Percentiles rank a stretch among this genome's conserved stretches.
These are phyloP conservation scores for Subacronicta megacephala DNA, from an alignment of 2,888 invertebrate genomes.

Conservation along the genomic window DNA sequence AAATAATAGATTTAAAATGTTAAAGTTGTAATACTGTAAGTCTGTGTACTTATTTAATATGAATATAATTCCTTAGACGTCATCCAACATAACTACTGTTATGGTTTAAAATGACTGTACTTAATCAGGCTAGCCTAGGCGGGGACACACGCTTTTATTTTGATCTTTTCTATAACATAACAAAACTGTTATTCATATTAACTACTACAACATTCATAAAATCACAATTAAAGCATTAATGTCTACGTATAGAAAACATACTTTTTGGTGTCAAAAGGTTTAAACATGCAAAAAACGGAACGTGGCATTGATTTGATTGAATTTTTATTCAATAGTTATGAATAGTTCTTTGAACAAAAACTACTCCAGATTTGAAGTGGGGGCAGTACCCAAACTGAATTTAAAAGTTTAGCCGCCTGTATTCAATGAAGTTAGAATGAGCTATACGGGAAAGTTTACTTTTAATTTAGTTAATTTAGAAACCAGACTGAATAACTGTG, in stretches of 20 bases:
- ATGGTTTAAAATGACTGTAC: no score
- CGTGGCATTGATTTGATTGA: slow-evolving; percentile 2
- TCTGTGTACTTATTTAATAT: no score
- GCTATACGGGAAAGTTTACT: slow-evolving; percentile 20
- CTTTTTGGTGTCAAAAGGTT: slow-evolving; percentile 8
- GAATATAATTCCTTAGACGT: no score
- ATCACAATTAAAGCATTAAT: slow-evolving; percentile 12
- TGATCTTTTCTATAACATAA: not conserved
- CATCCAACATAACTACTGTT: no score
- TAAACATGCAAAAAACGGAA: slow-evolving; percentile 4
- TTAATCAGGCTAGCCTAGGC: no score
- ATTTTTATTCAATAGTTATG: slow-evolving; percentile 11
- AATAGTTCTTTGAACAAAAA: slow-evolving; percentile 5
- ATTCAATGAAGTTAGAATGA: slow-evolving; percentile 1
- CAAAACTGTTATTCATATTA: slow-evolving; percentile 5
- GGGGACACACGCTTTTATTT: no score
- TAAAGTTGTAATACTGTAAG: no score
- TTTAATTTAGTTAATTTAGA: slow-evolving; percentile 24
- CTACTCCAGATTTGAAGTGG: slow-evolving; percentile 3
- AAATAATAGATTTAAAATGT: no score
- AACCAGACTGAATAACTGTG: slow-evolving; percentile 27
- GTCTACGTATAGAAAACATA: slow-evolving; percentile 24
- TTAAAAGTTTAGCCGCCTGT: slow-evolving; percentile 7
- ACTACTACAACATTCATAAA: not conserved
- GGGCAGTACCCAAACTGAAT: slow-evolving; percentile 4